Base-by-base conservation (phyloP, 2,797 vertebrate species). In the Danio albolineatus region DNA sequence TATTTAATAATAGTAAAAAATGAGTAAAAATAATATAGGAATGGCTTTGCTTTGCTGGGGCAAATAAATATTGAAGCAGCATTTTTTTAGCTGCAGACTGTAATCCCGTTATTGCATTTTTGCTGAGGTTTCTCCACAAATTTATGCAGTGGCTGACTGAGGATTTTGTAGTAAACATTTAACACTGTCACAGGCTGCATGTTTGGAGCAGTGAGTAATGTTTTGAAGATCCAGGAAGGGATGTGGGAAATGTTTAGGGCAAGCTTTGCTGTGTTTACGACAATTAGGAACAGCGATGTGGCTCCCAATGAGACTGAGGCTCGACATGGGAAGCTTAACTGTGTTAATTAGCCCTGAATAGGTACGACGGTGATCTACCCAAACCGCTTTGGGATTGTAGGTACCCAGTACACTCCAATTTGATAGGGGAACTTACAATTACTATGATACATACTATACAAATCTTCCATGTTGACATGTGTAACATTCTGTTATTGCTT, bases 91-190 rank as follows among this genome's bases (percentile, higher is more conserved):
- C 75, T 60, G 62, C 36, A 17, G 70, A 72, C 78, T 74, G 49
- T 78, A 80, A 84, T 83, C 73, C 57, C 70, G 76, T 71, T 70
- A 62, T 71, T 78, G 57, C 53, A 38, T 60, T 71, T 70, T 59
- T 59, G 59, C 67, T 43, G 38, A 61, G 57, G 17, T 51, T 46
- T 5, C 41, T 57, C 51, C 17, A 10, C 10, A 38, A 17, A 16
- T 70, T 60, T 72, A 46, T 54, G 66, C 53, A 28, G 65, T 28
- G 71, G 36, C 75, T 16, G 8, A 65, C 73, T 78, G 69, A 70
- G 73, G 13, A 14, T 48, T 60, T 21, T 10, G 12, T 17, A 69
- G 53, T 39, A 12, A 9, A 21, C 48, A 39, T 51, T 69, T 51
- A 60, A 69, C 53, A 49, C 14, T 17, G 64, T 65, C 17, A 17